Evolutionary conservation across 2,888 invertebrate genomes (phyloP), one percentile per base, ranked within the genome.

Genomic region (Hipparchia sbordonii): DNA sequence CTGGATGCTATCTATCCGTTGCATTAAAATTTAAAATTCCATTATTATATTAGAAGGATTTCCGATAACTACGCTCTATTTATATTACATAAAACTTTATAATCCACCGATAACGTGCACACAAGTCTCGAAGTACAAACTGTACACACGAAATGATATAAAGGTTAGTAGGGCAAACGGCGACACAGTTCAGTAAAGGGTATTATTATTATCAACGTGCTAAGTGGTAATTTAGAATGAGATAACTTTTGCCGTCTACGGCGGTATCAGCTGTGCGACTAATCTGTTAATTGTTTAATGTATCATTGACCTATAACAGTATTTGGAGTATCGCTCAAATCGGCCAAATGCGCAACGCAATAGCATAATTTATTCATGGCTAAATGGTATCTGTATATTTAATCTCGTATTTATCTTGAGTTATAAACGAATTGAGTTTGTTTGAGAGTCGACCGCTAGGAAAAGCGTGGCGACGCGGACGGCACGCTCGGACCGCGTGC

Each of bases 301-400:
- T 86, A 81, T 80, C 85, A 87, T 88, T 90, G 90, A 89, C 89
- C 88, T 84, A 85, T 87, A 84, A 84, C 83, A 79, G 82, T 80
- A 86, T 61, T 71, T 12, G 13, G 23, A 51, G 7, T 61, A 8
- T n/a, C n/a, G 39, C 54, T 70, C 48, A 12, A 57, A 57, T 57
- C 48, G 51, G 10, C 51, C 5, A 51, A 51, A 51, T 48, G 6
- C 8, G 65, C 23, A 10, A 60, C 57, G 66, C 66, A 66, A 54
- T 66, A 54, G 9, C 54, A 52, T 65, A 65, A 12, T 65, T 65
- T 52, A 33, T 65, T 65, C 59, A 59, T 12, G 59, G 59, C 59
- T 59, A 48, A 59, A 33, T 45, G 23, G 6, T 68, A 59, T 68
- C 67, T 80, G 76, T 77, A 71, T 72, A 75, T 70, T 71, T 73